Evolutionary conservation across 1,140 invertebrate species (phyloP).

Genomic region (Melipona quadrifasciata): DNA sequence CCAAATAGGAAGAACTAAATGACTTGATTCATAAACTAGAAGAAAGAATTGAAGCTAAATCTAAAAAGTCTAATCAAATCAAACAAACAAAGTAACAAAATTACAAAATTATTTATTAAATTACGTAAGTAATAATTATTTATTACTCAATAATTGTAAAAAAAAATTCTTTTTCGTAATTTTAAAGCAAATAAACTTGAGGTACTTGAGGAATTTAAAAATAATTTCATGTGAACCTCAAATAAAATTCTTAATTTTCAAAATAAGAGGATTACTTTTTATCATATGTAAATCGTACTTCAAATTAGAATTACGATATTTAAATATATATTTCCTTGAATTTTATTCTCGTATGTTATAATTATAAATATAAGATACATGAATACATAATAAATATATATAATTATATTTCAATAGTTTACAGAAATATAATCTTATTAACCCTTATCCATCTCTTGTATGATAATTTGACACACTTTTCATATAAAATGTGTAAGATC

Average conservation of each 20-base stretch:
- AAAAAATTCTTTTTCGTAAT: constrained; percentile 30
- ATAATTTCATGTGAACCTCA: neutral
- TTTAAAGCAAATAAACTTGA: constrained; percentile 4
- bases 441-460: too few relatives aligned
- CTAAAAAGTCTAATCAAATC: constrained; percentile 81
- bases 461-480: too few relatives aligned
- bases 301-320: neutral
- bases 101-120: constrained; percentile 60
- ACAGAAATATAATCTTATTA: constrained; percentile 10
- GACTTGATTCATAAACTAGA: constrained; percentile 85
- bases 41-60: constrained; percentile 83
- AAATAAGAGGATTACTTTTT: neutral
- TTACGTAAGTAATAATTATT: constrained; percentile 47
- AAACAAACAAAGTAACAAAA: constrained; percentile 76
- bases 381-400: neutral
- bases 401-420: constrained; percentile 17
- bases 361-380: constrained; percentile 5
- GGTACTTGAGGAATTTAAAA: constrained; percentile 11
- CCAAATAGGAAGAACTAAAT: constrained; percentile 83
- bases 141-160: constrained; percentile 41
- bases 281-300: constrained; percentile 11
- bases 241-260: constrained; percentile 25
- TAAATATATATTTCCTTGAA: constrained; percentile 6
- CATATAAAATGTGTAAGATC: too few relatives aligned
- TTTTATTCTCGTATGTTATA: constrained; percentile 19